These are phyloP conservation scores for Tapera naevia DNA, from an alignment of 2,797 vertebrate species.

Conservation along the genomic window DNA sequence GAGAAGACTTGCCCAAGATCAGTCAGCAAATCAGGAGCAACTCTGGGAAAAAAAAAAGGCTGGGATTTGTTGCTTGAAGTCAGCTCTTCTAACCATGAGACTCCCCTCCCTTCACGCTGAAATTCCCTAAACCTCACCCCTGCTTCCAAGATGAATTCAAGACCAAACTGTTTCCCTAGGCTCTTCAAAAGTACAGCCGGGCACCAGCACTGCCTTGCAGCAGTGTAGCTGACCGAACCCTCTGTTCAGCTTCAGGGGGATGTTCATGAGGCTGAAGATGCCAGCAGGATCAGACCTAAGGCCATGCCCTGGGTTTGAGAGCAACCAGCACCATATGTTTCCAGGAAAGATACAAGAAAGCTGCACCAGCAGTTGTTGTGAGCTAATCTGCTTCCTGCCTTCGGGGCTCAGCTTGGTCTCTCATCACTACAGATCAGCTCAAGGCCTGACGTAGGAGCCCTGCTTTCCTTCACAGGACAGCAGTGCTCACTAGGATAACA, in stretches of 20 bases:
- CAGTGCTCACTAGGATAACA: neutral
- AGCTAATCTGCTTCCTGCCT: constrained; percentile 11
- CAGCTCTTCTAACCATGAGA: neutral
- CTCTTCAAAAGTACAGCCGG: neutral
- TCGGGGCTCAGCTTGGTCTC: neutral
- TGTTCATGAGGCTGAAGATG: neutral
- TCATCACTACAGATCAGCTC: neutral
- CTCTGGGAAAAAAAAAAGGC: neutral
- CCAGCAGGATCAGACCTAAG: neutral
- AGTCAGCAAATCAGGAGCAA: neutral
- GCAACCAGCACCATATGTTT: neutral
- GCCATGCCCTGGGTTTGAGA: neutral
- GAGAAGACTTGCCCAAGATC: neutral
- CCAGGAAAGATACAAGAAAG: neutral
- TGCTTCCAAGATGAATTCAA: neutral
- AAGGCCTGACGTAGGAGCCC: neutral
- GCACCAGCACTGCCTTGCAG: neutral
- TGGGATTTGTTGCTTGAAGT: neutral
- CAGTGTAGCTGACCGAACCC: neutral
- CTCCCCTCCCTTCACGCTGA: neutral
- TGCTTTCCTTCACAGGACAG: neutral
- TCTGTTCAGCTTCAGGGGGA: neutral
- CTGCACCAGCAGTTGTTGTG: neutral
- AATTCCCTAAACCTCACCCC: neutral
- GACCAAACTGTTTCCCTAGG: neutral